These are phyloP conservation scores for Thomomys bottae DNA, from an alignment of 2,113 vertebrate species.

Conservation along the genomic window DNA sequence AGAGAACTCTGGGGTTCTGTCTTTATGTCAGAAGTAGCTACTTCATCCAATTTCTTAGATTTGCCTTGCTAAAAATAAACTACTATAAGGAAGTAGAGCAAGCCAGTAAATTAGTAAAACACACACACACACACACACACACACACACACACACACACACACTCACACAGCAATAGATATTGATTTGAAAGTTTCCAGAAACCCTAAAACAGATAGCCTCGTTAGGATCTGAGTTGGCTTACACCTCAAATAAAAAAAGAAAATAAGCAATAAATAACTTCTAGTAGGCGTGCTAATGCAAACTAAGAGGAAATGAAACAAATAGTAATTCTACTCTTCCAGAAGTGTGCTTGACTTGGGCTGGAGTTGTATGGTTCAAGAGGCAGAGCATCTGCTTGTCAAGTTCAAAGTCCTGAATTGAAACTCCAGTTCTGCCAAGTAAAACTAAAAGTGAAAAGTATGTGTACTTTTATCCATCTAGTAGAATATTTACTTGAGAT, in stretches of 20 bases:
- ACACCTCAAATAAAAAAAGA: neutral
- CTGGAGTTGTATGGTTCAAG: too few species aligned
- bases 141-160: too few species aligned
- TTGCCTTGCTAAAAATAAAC: slow-evolving; percentile 3
- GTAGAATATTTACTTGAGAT: slow-evolving; percentile 4
- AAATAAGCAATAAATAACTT: slow-evolving; percentile 28
- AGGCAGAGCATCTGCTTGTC: too few species aligned
- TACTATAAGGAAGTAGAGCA: neutral
- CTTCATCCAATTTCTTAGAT: neutral
- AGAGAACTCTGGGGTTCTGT: neutral
- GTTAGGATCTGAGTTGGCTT: neutral
- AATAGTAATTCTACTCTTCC: neutral
- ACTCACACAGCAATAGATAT: too few species aligned
- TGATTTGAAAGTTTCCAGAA: neutral
- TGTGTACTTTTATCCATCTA: neutral
- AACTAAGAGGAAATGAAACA: slow-evolving; percentile 10
- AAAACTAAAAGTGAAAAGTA: too few species aligned
- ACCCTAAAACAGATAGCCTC: neutral
- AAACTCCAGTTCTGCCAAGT: too few species aligned
- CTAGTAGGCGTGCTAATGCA: neutral
- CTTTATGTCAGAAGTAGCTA: neutral
- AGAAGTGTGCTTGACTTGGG: neutral
- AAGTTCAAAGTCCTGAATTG: too few species aligned
- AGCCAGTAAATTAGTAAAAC: neutral
- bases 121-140: too few species aligned